Conservation (phyloP, 2,888 invertebrate species). For the Noctua pronuba region DNA sequence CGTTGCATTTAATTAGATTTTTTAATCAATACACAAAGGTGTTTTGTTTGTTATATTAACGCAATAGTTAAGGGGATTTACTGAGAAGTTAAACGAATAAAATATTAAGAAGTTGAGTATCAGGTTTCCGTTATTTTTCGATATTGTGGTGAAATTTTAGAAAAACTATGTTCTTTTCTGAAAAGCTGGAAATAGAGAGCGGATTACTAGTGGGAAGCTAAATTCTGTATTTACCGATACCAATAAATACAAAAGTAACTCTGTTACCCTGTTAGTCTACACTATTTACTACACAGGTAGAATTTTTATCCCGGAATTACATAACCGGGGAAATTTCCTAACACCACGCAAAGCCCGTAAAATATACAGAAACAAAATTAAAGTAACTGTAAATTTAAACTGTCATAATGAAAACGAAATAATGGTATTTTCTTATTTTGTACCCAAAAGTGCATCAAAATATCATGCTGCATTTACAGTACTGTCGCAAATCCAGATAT, state of each 20-base stretch:
- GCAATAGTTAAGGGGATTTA: conserved; percentile 15
- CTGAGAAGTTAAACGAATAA: neutral
- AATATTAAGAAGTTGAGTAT: neutral
- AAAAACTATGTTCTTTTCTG: neutral
- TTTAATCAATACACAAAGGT: conserved; percentile 16
- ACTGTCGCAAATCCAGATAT: neutral
- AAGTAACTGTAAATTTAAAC: neutral
- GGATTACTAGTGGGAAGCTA: neutral
- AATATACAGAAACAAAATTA: neutral
- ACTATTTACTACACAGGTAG: no score
- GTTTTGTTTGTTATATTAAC: conserved; percentile 19
- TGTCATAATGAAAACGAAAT: neutral
- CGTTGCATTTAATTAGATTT: conserved; percentile 42
- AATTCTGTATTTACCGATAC: neutral
- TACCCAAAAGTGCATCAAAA: neutral
- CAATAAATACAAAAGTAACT: neutral
- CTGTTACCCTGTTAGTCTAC: no score
- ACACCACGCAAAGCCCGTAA: neutral
- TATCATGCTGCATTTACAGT: neutral
- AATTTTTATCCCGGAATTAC: neutral
- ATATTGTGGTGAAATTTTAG: neutral
- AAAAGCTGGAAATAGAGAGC: neutral
- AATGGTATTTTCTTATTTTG: neutral
- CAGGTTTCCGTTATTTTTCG: neutral
- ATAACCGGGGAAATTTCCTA: neutral